Evolutionary conservation across 2,113 vertebrate genomes (phyloP).

Genomic region (Myxocyprinus asiaticus): DNA sequence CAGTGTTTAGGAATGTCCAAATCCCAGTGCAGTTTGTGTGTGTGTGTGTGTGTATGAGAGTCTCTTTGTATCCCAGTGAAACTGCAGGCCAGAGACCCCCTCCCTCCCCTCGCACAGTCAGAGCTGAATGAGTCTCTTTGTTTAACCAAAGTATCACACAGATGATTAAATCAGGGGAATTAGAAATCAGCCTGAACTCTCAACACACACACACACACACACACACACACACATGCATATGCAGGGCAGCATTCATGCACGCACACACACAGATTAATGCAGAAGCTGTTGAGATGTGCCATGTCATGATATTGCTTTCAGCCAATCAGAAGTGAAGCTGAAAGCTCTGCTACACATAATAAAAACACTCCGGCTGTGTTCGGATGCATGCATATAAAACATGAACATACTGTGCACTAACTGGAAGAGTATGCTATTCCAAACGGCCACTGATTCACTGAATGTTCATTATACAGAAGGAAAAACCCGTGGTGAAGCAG

Average conservation of each 20-base stretch:
- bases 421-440: no score
- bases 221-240: slow-evolving; percentile 56
- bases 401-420: no score
- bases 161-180: slow-evolving; percentile 76
- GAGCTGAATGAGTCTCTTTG: slow-evolving; percentile 76
- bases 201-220: slow-evolving; percentile 63
- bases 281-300: neutral
- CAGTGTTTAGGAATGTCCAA: slow-evolving; percentile 25
- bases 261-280: slow-evolving; percentile 35
- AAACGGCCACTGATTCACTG: no score
- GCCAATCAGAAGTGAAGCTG: slow-evolving; percentile 4
- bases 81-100: slow-evolving; percentile 57
- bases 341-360: neutral
- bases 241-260: slow-evolving; percentile 44
- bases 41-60: slow-evolving; percentile 73
- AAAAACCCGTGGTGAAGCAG: no score
- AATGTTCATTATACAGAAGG: no score
- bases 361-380: no score
- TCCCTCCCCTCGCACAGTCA: slow-evolving; percentile 1
- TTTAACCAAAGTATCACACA: slow-evolving; percentile 77
- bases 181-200: slow-evolving; percentile 71
- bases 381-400: no score
- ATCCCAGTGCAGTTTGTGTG: neutral
- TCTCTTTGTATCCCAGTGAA: slow-evolving; percentile 71
- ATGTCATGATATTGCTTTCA: neutral